A percentile compares a stretch with the other conserved stretches of the same genome.
Evolutionary conservation across 2,888 invertebrate genomes (phyloP).

Genomic region (Drosophila picticornis): DNA sequence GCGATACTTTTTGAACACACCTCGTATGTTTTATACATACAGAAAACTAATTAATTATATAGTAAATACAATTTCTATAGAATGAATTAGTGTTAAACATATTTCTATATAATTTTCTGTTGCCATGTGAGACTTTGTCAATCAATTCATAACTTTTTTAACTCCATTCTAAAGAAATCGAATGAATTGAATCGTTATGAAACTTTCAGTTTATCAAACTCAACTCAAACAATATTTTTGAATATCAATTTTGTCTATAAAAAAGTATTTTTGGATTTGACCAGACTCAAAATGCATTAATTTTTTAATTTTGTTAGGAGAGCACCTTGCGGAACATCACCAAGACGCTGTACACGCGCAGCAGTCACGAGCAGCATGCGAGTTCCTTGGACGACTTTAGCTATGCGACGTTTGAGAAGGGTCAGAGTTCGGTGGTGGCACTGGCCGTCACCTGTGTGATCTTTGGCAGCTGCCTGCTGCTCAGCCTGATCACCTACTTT

Average conservation of each 20-base stretch:
- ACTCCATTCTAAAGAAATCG: too few relatives aligned
- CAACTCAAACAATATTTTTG: neutral
- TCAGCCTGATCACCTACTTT: conserved; percentile 87
- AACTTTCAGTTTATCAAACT: neutral
- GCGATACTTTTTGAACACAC: too few relatives aligned
- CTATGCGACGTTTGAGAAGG: conserved; percentile 81
- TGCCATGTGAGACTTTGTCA: too few relatives aligned
- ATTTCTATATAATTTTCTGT: neutral
- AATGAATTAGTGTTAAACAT: neutral
- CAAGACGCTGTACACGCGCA: conserved; percentile 88
- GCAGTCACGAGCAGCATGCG: conserved; percentile 85
- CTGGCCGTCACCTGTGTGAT: conserved; percentile 89
- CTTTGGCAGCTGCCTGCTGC: conserved; percentile 88
- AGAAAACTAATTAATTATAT: neutral
- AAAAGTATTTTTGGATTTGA: neutral
- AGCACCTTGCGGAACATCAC: conserved; percentile 88
- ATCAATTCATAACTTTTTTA: neutral
- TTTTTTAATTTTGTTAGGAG: conserved; percentile 52
- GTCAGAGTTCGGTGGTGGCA: conserved; percentile 84
- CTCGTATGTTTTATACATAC: neutral
- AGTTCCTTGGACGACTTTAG: conserved; percentile 75
- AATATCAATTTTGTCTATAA: too few relatives aligned
- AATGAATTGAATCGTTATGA: neutral
- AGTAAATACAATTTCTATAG: neutral
- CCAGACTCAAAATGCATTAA: neutral